phyloP scores from a whole-genome alignment of 1,140 invertebrate species.

The Liolophura sinensis region DNA sequence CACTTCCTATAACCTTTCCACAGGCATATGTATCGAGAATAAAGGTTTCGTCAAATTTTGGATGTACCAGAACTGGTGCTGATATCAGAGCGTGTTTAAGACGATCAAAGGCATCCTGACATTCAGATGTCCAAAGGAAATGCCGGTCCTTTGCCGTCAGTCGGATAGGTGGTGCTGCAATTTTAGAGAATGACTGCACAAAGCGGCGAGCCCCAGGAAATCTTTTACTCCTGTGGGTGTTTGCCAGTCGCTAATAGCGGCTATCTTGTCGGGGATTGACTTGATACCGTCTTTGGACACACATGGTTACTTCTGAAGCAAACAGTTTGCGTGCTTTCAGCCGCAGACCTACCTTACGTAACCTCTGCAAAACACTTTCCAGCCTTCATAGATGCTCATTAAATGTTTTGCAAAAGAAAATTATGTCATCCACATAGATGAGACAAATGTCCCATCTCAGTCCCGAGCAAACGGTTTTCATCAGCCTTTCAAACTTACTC shows the following conservation, averaged over 20 bases:
- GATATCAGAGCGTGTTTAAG: constrained; percentile 16
- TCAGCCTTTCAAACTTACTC: constrained; percentile 36
- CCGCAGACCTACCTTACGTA: constrained; percentile 21
- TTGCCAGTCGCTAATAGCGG: constrained; percentile 44
- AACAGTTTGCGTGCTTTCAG: constrained; percentile 15
- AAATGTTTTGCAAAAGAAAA: constrained; percentile 21
- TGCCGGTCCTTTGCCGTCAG: constrained; percentile 17
- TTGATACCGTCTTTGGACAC: neutral
- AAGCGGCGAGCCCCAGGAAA: constrained; percentile 61
- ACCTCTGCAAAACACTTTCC: constrained; percentile 21
- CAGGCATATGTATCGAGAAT: constrained; percentile 29
- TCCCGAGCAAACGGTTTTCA: constrained; percentile 30
- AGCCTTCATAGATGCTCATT: constrained; percentile 17
- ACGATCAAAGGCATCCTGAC: constrained; percentile 14
- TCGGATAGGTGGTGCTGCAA: constrained; percentile 46
- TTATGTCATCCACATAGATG: constrained; percentile 35
- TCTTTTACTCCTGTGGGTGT: constrained; percentile 54
- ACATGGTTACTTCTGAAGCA: neutral
- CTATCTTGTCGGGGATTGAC: constrained; percentile 10
- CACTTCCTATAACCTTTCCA: constrained; percentile 29
- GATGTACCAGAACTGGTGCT: constrained; percentile 24
- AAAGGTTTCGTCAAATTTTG: constrained; percentile 9
- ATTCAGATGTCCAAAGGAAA: constrained; percentile 24
- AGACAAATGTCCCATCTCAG: constrained; percentile 13
- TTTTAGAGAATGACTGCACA: constrained; percentile 47